Evolutionary conservation across 2,113 vertebrate species (phyloP), one percentile per base, ranked within the genome.

Genomic region (Coptodon rendalli): DNA sequence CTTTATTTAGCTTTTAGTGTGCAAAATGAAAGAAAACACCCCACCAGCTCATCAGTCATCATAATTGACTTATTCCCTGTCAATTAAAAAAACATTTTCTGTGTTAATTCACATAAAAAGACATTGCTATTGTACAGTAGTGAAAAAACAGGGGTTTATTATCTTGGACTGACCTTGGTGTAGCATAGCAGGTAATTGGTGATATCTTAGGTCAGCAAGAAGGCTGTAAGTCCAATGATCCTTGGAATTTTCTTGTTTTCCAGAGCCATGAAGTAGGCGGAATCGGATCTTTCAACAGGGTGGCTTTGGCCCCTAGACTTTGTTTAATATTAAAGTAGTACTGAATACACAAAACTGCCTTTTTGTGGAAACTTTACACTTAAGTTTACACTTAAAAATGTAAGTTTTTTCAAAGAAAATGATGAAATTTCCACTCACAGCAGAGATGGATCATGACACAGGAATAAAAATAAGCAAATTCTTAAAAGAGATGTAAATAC

Each of bases 381-480:
- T 31, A 59, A 9, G 24, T 59, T 59, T 9, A 2, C 7, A 59
- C 57, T 61, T 61, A 61, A 61, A 61, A 61, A 61, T 0, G 0
- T 19, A 34, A 0, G 3, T 34, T 36, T 63, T 36, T 36, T 19
- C 1, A 40, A 38, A 22, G 19, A 68, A 68, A 40, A 68, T 68
- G 7, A 8, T 12, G 2, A 24, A 68, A 40, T 22, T 14, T 24
- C 66, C 38, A 14, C 36, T 45, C n/a, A 43, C 7, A 43, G 36
- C n/a, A 24, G 13, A 73, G 38, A 9, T 3, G 0, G 66, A 24
- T 24, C 38, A 24, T 1, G 5, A 71, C 22, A 71, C 0, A 45
- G 66, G 66, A 68, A 24, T 16, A 27, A 45, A 73, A 73, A 43
- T 71, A 71, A 27, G 38, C 13, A 45, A 45, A 73, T 27, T 73